phyloP scores from a whole-genome alignment of 2,888 invertebrate species.

The Apotomis betuletana region DNA sequence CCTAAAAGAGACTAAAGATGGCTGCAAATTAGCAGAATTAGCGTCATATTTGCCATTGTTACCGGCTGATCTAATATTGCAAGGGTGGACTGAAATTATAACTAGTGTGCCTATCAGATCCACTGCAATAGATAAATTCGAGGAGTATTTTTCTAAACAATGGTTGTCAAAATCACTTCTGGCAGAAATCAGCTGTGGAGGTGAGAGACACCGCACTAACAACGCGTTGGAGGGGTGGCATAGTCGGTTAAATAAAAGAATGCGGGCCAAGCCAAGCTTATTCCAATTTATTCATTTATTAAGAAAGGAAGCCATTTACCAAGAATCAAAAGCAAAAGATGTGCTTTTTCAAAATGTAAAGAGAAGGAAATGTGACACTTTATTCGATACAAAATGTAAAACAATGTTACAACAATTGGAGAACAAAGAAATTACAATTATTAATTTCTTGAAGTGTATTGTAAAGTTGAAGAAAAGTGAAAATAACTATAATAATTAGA shows the following conservation, averaged over 20 bases:
- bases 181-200: constrained; percentile 21
- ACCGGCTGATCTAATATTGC: constrained; percentile 30
- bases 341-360: constrained; percentile 23
- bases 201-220: constrained; percentile 22
- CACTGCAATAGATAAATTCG: constrained; percentile 15
- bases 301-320: constrained; percentile 29
- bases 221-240: constrained; percentile 25
- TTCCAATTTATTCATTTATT: constrained; percentile 27
- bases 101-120: constrained; percentile 11
- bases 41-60: constrained; percentile 26
- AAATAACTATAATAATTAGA: constrained; percentile 27
- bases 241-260: constrained; percentile 28
- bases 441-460: constrained; percentile 24
- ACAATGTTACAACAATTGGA: constrained; percentile 25
- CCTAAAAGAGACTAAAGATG: too few relatives aligned
- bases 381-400: constrained; percentile 24
- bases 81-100: constrained; percentile 9
- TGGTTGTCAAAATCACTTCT: constrained; percentile 20
- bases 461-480: constrained; percentile 25
- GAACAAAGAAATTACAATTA: constrained; percentile 21
- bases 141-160: constrained; percentile 16
- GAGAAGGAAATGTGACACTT: constrained; percentile 18
- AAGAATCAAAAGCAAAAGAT: constrained; percentile 27
- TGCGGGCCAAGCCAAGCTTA: constrained; percentile 28
- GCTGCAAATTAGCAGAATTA: too few relatives aligned